These are phyloP conservation scores for Orycteropus afer DNA, from an alignment of 2,113 vertebrate genomes.

Conservation along the genomic window DNA sequence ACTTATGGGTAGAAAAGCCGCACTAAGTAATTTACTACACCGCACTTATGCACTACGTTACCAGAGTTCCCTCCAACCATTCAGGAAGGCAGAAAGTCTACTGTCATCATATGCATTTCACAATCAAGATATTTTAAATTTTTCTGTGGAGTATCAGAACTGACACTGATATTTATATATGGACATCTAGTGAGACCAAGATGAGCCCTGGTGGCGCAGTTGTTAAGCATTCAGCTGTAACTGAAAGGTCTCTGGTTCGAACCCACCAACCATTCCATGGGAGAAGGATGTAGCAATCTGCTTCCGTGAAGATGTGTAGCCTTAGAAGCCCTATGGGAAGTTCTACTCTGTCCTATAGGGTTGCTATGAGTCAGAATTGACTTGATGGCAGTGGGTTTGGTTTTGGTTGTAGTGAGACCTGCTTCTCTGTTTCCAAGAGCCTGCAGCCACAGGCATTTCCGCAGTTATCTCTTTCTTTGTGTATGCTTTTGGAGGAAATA, in stretches of 20 bases:
- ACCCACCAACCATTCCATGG: neutral
- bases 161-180: neutral
- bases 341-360: no score
- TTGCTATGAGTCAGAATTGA: neutral
- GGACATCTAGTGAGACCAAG: neutral
- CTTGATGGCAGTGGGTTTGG: neutral
- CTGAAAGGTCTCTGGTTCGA: neutral
- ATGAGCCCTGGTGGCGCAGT: neutral
- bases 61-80: neutral
- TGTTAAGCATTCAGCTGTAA: neutral
- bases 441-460: neutral
- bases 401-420: neutral
- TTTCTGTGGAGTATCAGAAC: conserved; percentile 2
- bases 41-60: no score
- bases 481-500: neutral
- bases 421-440: neutral
- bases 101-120: neutral
- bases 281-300: no score
- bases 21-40: no score
- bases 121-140: conserved; percentile 17
- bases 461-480: neutral
- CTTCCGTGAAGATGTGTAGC: no score
- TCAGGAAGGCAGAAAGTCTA: neutral
- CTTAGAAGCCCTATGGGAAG: no score
- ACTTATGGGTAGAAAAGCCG: no score